Evolutionary conservation across 2,797 vertebrate genomes (phyloP).

Genomic region (Sebastes wilsoni): DNA sequence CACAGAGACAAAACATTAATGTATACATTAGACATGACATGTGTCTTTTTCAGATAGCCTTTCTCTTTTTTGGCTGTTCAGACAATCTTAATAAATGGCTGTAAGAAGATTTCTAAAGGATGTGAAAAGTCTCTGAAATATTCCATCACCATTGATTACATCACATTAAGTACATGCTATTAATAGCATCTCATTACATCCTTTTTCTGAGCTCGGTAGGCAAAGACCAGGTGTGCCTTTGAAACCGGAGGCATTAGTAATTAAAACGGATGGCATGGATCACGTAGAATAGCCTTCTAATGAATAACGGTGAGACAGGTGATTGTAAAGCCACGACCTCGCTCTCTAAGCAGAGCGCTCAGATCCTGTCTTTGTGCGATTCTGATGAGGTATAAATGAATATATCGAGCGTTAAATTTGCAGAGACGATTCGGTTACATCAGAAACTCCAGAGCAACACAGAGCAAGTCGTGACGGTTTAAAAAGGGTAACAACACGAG

Average conservation of each 20-base stretch:
- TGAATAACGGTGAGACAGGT: slow-evolving; percentile 18
- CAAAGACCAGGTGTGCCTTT: slow-evolving; percentile 41
- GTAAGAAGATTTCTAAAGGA: neutral
- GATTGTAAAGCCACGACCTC: neutral
- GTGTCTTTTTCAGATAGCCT: neutral
- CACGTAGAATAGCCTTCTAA: slow-evolving; percentile 4
- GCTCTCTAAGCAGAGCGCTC: neutral
- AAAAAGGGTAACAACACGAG: slow-evolving; percentile 48
- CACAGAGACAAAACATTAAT: neutral
- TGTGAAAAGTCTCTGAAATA: neutral
- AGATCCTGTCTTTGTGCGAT: slow-evolving; percentile 4
- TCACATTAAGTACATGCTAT: slow-evolving; percentile 16
- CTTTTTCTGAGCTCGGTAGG: neutral
- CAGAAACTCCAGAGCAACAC: slow-evolving; percentile 28
- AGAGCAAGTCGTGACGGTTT: slow-evolving; percentile 56
- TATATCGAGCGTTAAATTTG: neutral
- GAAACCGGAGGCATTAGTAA: slow-evolving; percentile 24
- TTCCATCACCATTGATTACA: slow-evolving; percentile 3
- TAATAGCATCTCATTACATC: slow-evolving; percentile 23
- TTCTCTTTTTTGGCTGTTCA: neutral
- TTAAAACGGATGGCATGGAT: slow-evolving; percentile 9
- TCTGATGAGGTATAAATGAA: slow-evolving; percentile 23
- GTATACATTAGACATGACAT: neutral
- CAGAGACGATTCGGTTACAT: slow-evolving; percentile 26
- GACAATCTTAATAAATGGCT: neutral